Evolutionary conservation across 2,888 invertebrate genomes (phyloP), one percentile per base, ranked within the genome.

Genomic region (Cheilosia variabilis): DNA sequence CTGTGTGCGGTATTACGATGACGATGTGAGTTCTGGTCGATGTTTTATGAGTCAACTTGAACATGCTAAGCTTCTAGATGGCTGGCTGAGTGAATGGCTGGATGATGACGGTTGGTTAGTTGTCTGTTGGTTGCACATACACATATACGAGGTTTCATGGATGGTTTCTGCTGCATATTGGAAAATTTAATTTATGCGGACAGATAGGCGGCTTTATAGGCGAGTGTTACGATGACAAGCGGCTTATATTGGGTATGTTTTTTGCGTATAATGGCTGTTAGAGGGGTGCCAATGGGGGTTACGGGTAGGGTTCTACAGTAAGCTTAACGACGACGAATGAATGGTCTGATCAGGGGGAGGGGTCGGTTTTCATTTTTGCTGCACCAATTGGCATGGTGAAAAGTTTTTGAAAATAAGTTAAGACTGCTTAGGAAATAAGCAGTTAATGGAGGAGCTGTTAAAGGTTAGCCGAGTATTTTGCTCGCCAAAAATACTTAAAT

Each of bases 41-140:
- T 77, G 69, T 60, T 66, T 78, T 66, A 73, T 62, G 80, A 80
- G 77, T 80, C 53, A 76, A 86, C 60, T 62, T 78, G n/a, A 41
- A 41, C 53, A 43, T 86, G 55, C 27, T 68, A 55, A 77, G 82
- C 72, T 82, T 76, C 43, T 63, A 50, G 50, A 76, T 79, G 65
- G 83, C 71, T 75, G 87, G 93, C 93, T 93, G 55, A 45, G 24
- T 69, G 65, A 31, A 53, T 69, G 62, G 62, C 52, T 66, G 65
- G 55, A 76, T 76, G 75, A 76, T 77, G 77, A 69, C 53, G 69
- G 78, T 78, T 78, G 60, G 77, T 77, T 77, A 69, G 76, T 68
- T 68, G 41, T 62, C 24, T 62, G 69, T 57, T 78, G 62, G 53
- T 27, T 55, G 55, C 58, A 68, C 60, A 69, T 27, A 27, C 27